Base-by-base conservation (phyloP, 2,888 invertebrate species). In the Parnassius glacialis region DNA sequence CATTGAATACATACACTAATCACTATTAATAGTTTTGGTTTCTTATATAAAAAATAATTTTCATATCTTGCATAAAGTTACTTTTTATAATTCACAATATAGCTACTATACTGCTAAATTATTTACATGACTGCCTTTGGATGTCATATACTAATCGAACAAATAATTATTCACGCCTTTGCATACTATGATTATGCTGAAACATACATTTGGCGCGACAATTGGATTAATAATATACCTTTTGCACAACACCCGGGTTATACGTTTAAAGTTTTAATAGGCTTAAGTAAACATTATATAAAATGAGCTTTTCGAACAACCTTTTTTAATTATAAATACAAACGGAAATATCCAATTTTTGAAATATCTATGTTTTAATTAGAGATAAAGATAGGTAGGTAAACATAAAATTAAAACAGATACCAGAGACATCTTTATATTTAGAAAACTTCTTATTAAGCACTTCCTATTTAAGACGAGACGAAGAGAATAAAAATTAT, bases 121-220 rank as follows among this genome's bases (percentile, higher is more conserved):
- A 84, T 82, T 75, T 83, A 85, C 80, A 83, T 70, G 71, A 77
- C 76, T 81, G 78, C 85, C 82, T 85, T 82, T 84, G 79, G 70
- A 68, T 70, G 65, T 60, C 60, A 65, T 60, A 61, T 44, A 43
- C 59, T 64, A 53, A 57, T 48, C 47, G 53, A 53, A 50, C 57
- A 59, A 48, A 48, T 48, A 12, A 12, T 48, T 48, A 10, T 16
- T 41, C 57, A 50, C 47, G 42, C 20, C 25, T 25, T 51, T 34
- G 10, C 10, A 51, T 25, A 51, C 11, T 9, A 7, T 25, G 25
- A 25, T 5, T 51, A 10, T 25, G 51, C 16, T 44, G 16, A 20
- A 12, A 20, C 45, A 44, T 7, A 44, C 11, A 47, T 56, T 56
- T 47, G 10, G 56, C 56, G 56, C 25, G 13, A 56, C 42, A 16